A percentile compares a stretch with the other conserved stretches of the same genome.
These are phyloP conservation scores for Cerastis leucographa DNA, from an alignment of 2,888 invertebrate species.

Conservation along the genomic window DNA sequence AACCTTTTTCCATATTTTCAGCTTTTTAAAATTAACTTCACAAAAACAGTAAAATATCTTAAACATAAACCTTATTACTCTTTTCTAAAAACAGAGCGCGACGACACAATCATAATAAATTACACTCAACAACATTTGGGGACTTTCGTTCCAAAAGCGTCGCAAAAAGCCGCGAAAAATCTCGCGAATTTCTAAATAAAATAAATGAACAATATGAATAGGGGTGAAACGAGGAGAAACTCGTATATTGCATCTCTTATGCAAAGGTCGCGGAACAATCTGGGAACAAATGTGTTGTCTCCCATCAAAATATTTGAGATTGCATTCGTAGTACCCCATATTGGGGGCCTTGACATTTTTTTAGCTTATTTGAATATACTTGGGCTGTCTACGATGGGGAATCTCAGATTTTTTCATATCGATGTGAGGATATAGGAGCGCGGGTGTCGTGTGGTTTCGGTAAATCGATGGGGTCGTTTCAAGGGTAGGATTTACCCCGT, in stretches of 20 bases:
- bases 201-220: conserved; percentile 58
- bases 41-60: conserved; percentile 30
- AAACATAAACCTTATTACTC: conserved; percentile 26
- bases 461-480: conserved; percentile 29
- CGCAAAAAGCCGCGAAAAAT: conserved; percentile 43
- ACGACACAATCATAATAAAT: conserved; percentile 58
- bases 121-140: conserved; percentile 35
- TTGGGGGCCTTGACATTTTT: conserved; percentile 33
- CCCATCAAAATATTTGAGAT: conserved; percentile 52
- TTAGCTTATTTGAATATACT: conserved; percentile 55
- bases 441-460: conserved; percentile 13
- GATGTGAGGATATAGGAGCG: conserved; percentile 2
- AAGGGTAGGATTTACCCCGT: not conserved
- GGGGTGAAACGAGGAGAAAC: conserved; percentile 5
- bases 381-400: conserved; percentile 2
- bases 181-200: conserved; percentile 59
- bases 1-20: not conserved
- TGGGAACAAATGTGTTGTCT: conserved; percentile 43
- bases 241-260: conserved; percentile 61
- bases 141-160: conserved; percentile 35
- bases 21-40: conserved; percentile 21
- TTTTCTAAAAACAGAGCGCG: conserved; percentile 32
- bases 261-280: conserved; percentile 48
- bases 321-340: conserved; percentile 27
- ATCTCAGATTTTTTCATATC: conserved; percentile 27